Evolutionary conservation across 2,797 vertebrate genomes (phyloP).

Genomic region (Ciconia nigra): DNA sequence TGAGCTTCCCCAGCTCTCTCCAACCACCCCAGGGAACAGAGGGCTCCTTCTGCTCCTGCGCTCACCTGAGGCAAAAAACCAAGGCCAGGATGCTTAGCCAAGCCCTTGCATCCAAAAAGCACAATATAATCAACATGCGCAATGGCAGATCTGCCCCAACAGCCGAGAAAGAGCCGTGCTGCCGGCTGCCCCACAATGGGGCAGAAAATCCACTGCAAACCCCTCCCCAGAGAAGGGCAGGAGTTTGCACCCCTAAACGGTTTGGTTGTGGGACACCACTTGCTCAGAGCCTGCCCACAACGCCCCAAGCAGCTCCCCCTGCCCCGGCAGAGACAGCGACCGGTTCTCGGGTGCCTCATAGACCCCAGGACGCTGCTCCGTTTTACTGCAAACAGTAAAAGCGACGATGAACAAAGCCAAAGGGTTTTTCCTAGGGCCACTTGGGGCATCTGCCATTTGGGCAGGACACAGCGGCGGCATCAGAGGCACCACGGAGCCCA

Average conservation of each 20-base stretch:
- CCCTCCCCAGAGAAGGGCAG: background rate
- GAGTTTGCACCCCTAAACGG: background rate
- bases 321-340: accelerated
- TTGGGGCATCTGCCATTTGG: background rate
- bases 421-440: background rate
- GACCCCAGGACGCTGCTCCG: accelerated
- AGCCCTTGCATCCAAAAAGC: background rate
- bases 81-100: background rate
- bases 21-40: background rate
- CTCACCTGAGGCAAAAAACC: background rate
- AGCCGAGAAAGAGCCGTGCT: accelerated
- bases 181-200: background rate
- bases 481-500: background rate
- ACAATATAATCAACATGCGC: accelerated
- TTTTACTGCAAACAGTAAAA: background rate
- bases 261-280: background rate
- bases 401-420: background rate
- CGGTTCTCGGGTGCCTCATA: accelerated
- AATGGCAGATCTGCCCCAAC: background rate
- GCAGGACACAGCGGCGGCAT: accelerated
- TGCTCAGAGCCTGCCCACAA: background rate
- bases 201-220: background rate
- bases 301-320: background rate
- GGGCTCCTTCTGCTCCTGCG: background rate
- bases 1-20: background rate